Evolutionary conservation across 2,113 vertebrate genomes (phyloP), one percentile per base, ranked within the genome.

Genomic region (Haemorhous mexicanus): DNA sequence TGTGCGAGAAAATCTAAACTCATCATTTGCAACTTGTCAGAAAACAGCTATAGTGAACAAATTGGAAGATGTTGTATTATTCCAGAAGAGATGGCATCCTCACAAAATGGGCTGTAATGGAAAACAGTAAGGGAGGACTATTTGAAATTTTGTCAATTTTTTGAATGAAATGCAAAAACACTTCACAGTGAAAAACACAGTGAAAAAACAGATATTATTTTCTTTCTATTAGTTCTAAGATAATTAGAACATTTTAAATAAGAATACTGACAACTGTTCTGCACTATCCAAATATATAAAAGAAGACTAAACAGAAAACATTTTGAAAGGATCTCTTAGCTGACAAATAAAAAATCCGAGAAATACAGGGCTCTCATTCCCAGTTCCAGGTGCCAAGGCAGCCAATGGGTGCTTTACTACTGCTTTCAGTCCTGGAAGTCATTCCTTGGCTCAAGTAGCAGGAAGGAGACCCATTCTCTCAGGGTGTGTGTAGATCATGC

Each of bases 371-470:
- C 10, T 24, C 23, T 95, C 56, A 43, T 81, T 96, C 83, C 68
- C 47, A 47, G 39, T 91, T 94, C 55, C 66, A 94, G 58, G 43
- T 96, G 76, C 82, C 68, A 95, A 74, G 47, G 82, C 85, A 92
- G 92, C 90, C 94, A 93, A 68, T 59, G 90, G 64, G 76, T 64
- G 80, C 96, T 96, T 96, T 94, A 95, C 88, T 86, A 81, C 79
- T 82, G 55, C 64, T 89, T 72, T 35, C 85, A 82, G 88, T 72
- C 61, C 76, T 96, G 83, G 59, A 92, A 96, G 27, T n/a, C 61
- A 64, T 89, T 84, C 52, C 64, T 86, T 72, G 83, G 73, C 88
- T 68, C 79, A 46, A 4, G 7, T 3, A 70, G 59, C 23, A 80
- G 59, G 59, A 55, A 74, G 49, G 81, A 67, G 73, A 52, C 41